Evolutionary conservation across 2,797 vertebrate genomes (phyloP).

Genomic region (Alcedo atthis): DNA sequence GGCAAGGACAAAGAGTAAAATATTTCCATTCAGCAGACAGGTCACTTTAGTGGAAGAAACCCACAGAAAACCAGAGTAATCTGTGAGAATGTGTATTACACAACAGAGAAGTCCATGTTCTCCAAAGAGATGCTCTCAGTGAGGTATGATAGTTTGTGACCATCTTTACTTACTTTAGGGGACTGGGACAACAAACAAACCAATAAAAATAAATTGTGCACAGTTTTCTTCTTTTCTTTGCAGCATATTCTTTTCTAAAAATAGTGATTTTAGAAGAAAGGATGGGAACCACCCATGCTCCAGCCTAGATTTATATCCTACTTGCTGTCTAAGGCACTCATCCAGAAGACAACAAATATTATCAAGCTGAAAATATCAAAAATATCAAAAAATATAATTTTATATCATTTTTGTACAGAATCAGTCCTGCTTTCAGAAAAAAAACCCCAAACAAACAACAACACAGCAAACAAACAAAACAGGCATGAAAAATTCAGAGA

Average conservation of each 20-base stretch:
- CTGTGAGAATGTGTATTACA: background rate
- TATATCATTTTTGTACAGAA: background rate
- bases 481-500: background rate
- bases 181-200: background rate
- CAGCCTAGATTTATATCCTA: background rate
- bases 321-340: background rate
- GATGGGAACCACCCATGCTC: background rate
- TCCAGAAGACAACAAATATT: background rate
- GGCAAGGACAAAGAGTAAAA: conserved; percentile 15
- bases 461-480: background rate
- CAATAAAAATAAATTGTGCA: background rate
- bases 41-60: background rate
- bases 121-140: background rate
- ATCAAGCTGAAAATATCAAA: background rate
- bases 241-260: background rate
- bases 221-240: background rate
- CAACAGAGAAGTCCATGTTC: background rate
- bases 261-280: background rate
- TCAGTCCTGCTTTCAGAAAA: background rate
- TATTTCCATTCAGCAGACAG: background rate
- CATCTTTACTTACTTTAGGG: background rate
- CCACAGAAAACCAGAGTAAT: background rate
- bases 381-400: background rate
- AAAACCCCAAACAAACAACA: too few relatives aligned
- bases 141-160: background rate